phyloP scores from a whole-genome alignment of 2,888 invertebrate genomes.

The Trisateles emortualis region DNA sequence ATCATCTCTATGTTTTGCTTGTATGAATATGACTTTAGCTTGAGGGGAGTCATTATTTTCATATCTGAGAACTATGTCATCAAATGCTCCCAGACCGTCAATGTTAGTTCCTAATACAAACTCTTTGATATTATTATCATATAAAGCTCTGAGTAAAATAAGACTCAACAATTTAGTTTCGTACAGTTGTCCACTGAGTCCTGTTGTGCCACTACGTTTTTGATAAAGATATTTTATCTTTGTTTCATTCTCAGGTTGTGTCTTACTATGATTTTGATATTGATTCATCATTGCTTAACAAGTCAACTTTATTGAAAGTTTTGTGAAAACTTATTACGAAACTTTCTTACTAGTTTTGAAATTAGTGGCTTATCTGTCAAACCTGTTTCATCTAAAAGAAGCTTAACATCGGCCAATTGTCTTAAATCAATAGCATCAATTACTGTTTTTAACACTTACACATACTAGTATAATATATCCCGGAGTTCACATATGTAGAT shows the following conservation, averaged over 20 bases:
- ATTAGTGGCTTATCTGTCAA: too few species aligned
- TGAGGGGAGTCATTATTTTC: constrained; percentile 16
- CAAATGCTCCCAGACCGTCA: constrained; percentile 40
- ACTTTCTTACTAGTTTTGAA: too few species aligned
- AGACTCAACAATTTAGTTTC: constrained; percentile 43
- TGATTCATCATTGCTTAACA: too few species aligned
- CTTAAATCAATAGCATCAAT: too few species aligned
- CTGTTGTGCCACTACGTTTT: constrained; percentile 16
- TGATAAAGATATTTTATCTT: neutral
- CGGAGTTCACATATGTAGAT: too few species aligned
- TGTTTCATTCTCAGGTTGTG: neutral
- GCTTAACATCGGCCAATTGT: too few species aligned
- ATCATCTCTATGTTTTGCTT: constrained; percentile 45
- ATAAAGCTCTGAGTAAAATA: constrained; percentile 33
- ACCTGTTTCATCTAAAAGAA: too few species aligned
- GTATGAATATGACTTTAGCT: constrained; percentile 36
- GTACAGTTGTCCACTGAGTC: constrained; percentile 42
- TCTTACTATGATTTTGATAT: too few species aligned
- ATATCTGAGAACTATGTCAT: constrained; percentile 45
- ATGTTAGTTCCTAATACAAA: constrained; percentile 38
- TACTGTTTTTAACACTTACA: too few species aligned
- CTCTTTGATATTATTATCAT: constrained; percentile 22
- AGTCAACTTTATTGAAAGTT: too few species aligned
- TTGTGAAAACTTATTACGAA: too few species aligned
- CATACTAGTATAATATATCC: too few species aligned